phyloP scores from a whole-genome alignment of 2,797 vertebrate genomes.

The Vireo griseus region DNA sequence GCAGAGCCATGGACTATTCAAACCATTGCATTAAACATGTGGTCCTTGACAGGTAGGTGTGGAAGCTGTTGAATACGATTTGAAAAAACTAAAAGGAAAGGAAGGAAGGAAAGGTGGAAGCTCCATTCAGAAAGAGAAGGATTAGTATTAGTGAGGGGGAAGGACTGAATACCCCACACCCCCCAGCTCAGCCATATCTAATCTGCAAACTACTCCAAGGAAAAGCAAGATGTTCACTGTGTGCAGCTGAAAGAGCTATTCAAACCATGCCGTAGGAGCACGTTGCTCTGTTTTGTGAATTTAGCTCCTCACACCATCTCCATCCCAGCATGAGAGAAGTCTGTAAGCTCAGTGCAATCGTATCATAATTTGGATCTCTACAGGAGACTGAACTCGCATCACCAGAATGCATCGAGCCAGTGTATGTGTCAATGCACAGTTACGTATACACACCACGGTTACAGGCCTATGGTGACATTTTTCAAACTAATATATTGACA shows the following conservation, averaged over 20 bases:
- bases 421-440: slow-evolving; percentile 39
- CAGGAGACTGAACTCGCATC: slow-evolving; percentile 55
- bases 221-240: background rate
- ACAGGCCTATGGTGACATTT: background rate
- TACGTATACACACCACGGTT: background rate
- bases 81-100: background rate
- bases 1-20: background rate
- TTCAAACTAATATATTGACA: slow-evolving; percentile 47
- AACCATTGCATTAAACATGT: background rate
- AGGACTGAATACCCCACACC: background rate
- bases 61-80: background rate
- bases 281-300: background rate
- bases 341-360: slow-evolving; percentile 54
- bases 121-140: background rate
- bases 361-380: slow-evolving; percentile 73
- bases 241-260: slow-evolving; percentile 5
- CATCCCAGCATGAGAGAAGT: slow-evolving; percentile 63
- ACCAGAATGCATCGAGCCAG: slow-evolving; percentile 35
- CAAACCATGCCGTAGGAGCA: background rate
- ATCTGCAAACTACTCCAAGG: background rate
- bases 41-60: background rate
- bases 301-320: slow-evolving; percentile 52
- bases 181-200: background rate
- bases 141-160: background rate
- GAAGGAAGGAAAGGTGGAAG: background rate